Evolutionary conservation across 1,140 invertebrate species (phyloP).

Genomic region (Drosophila hydei): DNA sequence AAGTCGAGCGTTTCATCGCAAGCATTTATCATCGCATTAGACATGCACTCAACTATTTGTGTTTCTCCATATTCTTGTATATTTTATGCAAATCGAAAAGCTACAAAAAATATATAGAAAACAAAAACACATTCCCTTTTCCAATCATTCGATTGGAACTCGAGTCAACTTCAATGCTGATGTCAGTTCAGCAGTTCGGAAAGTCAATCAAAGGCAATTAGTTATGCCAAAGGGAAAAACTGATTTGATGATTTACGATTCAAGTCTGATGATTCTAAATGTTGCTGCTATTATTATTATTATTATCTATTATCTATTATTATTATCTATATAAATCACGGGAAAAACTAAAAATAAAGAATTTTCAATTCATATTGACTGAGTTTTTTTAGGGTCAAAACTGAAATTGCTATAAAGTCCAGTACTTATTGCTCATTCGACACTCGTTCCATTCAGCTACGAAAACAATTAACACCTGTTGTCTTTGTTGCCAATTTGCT

Average conservation of each 20-base stretch:
- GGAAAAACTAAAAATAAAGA: too few species aligned
- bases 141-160: conserved; percentile 22
- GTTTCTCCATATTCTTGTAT: conserved; percentile 26
- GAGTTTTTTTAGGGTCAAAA: too few species aligned
- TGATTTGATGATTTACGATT: neutral
- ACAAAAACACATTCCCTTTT: neutral
- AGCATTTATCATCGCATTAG: conserved; percentile 78
- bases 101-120: conserved; percentile 32
- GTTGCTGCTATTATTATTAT: too few species aligned
- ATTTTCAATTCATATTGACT: too few species aligned
- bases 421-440: too few species aligned
- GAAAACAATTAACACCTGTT: neutral
- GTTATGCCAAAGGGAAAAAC: neutral
- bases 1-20: conserved; percentile 73
- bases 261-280: neutral
- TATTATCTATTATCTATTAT: too few species aligned
- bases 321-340: too few species aligned
- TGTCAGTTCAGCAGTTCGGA: neutral
- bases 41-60: conserved; percentile 55
- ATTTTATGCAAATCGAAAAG: conserved; percentile 55
- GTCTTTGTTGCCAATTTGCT: conserved; percentile 17
- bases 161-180: neutral
- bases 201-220: conserved; percentile 9
- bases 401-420: too few species aligned
- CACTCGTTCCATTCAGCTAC: too few species aligned